Evolutionary conservation across 2,888 invertebrate genomes (phyloP).

Genomic region (Chironomus riparius): DNA sequence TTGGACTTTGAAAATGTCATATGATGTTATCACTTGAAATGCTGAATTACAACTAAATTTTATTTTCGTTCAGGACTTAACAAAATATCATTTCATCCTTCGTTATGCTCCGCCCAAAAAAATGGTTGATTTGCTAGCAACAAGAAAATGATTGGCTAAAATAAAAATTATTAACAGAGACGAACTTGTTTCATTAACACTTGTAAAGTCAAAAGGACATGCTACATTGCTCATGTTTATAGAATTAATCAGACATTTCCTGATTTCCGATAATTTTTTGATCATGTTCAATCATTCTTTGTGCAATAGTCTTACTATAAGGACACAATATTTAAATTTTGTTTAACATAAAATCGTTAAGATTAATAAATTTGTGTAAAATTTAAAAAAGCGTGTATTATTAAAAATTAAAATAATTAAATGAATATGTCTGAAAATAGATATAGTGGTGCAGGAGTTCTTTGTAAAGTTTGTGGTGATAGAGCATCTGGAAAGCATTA

Average conservation of each 20-base stretch:
- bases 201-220: not conserved
- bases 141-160: not conserved
- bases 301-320: constrained; percentile 5
- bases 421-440: not conserved
- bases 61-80: not conserved
- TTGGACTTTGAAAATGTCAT: not conserved
- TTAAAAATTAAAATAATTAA: not conserved
- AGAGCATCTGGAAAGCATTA: constrained; percentile 50
- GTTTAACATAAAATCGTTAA: not conserved
- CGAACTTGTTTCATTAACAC: not conserved
- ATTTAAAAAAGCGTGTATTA: not conserved
- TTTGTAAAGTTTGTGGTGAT: constrained; percentile 84
- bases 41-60: not conserved
- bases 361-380: too few relatives aligned
- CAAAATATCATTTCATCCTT: not conserved
- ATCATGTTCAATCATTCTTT: constrained; percentile 14
- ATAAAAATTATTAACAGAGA: not conserved
- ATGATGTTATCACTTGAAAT: not conserved
- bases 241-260: not conserved
- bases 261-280: constrained; percentile 8
- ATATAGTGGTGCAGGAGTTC: constrained; percentile 42
- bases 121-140: not conserved
- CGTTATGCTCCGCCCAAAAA: constrained; percentile 1
- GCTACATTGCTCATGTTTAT: not conserved
- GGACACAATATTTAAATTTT: not conserved